These are phyloP conservation scores for Crossoptilon crossoptilon DNA, from an alignment of 2,797 vertebrate species.

Conservation along the genomic window DNA sequence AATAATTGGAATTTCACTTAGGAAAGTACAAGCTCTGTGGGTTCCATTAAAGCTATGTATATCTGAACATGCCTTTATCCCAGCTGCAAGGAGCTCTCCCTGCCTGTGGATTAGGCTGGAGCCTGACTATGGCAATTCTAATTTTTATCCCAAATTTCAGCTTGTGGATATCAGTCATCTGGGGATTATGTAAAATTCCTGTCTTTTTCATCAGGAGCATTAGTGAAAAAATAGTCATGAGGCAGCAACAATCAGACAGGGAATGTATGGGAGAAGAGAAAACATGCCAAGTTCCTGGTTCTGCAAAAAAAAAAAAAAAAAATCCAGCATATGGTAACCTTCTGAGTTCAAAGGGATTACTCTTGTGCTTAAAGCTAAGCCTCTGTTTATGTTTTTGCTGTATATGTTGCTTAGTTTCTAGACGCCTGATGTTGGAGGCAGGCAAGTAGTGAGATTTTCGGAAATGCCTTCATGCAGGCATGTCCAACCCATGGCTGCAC, in stretches of 20 bases:
- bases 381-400: background rate
- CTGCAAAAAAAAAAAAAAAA: background rate
- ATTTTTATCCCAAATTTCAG: background rate
- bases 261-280: background rate
- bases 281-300: background rate
- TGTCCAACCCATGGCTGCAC: too few species aligned
- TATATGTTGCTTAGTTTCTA: conserved; percentile 11
- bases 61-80: background rate
- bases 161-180: background rate
- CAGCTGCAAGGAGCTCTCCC: background rate
- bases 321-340: background rate
- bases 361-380: conserved; percentile 10
- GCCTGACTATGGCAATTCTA: background rate
- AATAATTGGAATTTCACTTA: background rate
- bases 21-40: background rate
- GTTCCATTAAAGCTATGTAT: background rate
- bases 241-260: background rate
- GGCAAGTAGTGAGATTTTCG: background rate
- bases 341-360: conserved; percentile 15
- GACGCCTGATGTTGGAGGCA: background rate
- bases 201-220: background rate
- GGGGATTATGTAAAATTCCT: background rate
- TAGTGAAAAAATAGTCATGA: background rate
- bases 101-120: background rate
- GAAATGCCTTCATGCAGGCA: background rate